phyloP scores from a whole-genome alignment of 2,113 vertebrate species.

The Lasiurus cinereus region DNA sequence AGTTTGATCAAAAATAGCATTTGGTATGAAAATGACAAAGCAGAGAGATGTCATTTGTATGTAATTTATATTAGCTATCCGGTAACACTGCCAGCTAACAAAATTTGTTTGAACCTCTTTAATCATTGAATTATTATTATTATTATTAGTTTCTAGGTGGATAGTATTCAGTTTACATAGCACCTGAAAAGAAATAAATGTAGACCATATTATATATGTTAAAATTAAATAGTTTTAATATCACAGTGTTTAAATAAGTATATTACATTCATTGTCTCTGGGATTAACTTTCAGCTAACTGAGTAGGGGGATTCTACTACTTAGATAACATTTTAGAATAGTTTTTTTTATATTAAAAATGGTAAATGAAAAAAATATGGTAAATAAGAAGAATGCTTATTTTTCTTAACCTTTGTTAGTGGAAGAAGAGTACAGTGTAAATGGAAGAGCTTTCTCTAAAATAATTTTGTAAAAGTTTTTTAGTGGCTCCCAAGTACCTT shows the following conservation, averaged over 20 bases:
- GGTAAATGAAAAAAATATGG: not conserved
- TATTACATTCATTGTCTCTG: not conserved
- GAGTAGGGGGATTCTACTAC: not conserved
- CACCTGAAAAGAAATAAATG: conserved; percentile 23
- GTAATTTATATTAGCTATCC: not conserved
- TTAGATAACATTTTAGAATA: not conserved
- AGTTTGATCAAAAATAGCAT: not conserved
- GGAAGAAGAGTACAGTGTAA: not conserved
- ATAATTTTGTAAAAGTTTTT: conserved; percentile 53
- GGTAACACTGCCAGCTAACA: not conserved
- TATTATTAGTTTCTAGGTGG: not conserved
- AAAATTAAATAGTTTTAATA: conserved; percentile 41
- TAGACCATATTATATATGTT: not conserved
- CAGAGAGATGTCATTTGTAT: not conserved
- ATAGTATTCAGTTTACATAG: not conserved
- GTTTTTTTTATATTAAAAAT: not conserved
- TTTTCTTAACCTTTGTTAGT: not conserved
- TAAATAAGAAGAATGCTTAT: not conserved
- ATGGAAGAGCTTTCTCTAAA: conserved; percentile 43
- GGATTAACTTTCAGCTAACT: not conserved
- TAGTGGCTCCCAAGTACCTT: not conserved
- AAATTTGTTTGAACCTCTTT: not conserved
- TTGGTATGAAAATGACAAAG: conserved; percentile 14
- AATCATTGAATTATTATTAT: conserved; percentile 29
- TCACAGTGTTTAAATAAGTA: not conserved